phyloP scores from a whole-genome alignment of 2,113 vertebrate genomes.

The Anseranas semipalmata region DNA sequence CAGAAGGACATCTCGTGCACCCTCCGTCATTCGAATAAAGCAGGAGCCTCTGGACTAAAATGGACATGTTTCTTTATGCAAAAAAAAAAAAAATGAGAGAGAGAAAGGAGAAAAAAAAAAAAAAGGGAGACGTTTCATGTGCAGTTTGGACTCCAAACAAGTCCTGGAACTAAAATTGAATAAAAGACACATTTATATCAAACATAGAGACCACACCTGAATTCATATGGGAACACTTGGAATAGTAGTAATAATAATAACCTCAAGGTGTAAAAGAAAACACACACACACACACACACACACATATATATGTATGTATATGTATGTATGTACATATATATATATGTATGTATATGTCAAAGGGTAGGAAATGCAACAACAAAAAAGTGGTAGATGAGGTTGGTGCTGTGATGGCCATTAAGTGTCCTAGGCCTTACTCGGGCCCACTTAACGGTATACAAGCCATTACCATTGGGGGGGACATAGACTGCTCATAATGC shows the following conservation, averaged over 20 bases:
- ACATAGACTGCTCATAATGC: conserved; percentile 19
- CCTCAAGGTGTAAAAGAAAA: conserved; percentile 70
- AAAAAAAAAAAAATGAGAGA: conserved; percentile 58
- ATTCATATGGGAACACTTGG: conserved; percentile 80
- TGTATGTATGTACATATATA: conserved; percentile 62
- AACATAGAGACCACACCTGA: conserved; percentile 80
- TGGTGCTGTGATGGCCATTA: conserved; percentile 75
- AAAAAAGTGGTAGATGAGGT: conserved; percentile 57
- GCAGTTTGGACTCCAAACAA: conserved; percentile 76
- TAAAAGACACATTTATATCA: conserved; percentile 81
- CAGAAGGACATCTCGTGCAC: conserved; percentile 80
- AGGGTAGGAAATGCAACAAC: conserved; percentile 77
- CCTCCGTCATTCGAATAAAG: conserved; percentile 89
- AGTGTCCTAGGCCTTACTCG: conserved; percentile 61
- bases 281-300: neutral
- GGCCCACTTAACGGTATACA: conserved; percentile 71
- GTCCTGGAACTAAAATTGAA: conserved; percentile 78
- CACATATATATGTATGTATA: conserved; percentile 45
- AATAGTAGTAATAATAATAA: conserved; percentile 72
- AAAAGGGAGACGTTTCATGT: conserved; percentile 64
- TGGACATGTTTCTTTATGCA: conserved; percentile 75
- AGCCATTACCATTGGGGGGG: conserved; percentile 73
- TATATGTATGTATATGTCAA: conserved; percentile 77
- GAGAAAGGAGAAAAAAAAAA: neutral
- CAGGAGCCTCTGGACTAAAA: conserved; percentile 90